These are phyloP conservation scores for Drosophila equinoxialis DNA, from an alignment of 1,140 invertebrate species.

Conservation along the genomic window DNA sequence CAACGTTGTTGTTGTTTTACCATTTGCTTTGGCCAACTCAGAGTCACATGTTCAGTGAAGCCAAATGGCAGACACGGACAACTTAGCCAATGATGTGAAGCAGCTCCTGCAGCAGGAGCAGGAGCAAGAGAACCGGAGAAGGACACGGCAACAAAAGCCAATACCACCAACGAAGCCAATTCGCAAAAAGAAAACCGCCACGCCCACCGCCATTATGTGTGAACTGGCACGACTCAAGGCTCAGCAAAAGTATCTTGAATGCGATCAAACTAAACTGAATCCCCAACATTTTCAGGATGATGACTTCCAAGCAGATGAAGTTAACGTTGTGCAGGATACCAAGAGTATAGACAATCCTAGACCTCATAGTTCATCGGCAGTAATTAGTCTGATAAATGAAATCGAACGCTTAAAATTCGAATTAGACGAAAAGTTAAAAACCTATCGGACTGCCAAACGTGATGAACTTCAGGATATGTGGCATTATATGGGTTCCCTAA, in stretches of 20 bases:
- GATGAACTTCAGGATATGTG: slow-evolving; percentile 68
- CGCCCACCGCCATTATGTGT: slow-evolving; percentile 68
- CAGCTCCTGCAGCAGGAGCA: not conserved
- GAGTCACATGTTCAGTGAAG: slow-evolving; percentile 54
- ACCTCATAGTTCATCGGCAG: slow-evolving; percentile 44
- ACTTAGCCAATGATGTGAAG: slow-evolving; percentile 13
- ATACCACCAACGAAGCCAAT: slow-evolving; percentile 44
- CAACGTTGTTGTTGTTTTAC: slow-evolving; percentile 34
- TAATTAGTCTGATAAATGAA: slow-evolving; percentile 56
- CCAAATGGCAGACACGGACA: slow-evolving; percentile 27
- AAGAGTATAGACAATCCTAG: not conserved
- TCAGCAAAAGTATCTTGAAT: slow-evolving; percentile 82
- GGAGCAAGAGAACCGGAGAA: not conserved
- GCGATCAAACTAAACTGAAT: slow-evolving; percentile 72
- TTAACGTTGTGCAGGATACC: not conserved
- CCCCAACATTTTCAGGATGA: slow-evolving; percentile 53
- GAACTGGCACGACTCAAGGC: slow-evolving; percentile 77
- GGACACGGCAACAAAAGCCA: slow-evolving; percentile 15
- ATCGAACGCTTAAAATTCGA: slow-evolving; percentile 60
- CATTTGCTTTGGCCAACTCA: not conserved
- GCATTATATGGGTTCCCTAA: slow-evolving; percentile 57
- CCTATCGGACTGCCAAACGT: slow-evolving; percentile 46
- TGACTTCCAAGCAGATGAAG: slow-evolving; percentile 4
- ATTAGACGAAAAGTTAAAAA: slow-evolving; percentile 43
- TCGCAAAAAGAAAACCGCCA: slow-evolving; percentile 47